Percentiles rank a stretch among this genome's conserved stretches.
phyloP scores from a whole-genome alignment of 1,140 invertebrate genomes.

The Diachasma alloeum region DNA sequence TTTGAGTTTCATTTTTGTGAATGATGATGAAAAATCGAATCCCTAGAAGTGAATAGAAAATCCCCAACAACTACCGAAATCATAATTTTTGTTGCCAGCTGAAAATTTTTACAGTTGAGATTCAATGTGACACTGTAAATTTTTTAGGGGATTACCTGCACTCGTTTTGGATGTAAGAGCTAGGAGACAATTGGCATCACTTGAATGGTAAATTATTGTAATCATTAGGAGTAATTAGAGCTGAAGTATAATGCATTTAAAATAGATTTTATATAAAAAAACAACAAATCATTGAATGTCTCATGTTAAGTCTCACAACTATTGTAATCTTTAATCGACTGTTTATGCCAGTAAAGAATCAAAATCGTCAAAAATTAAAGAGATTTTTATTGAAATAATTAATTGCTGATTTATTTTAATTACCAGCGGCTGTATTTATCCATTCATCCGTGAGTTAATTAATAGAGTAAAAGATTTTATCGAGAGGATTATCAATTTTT shows the following conservation, averaged over 20 bases:
- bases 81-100: not conserved
- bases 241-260: not conserved
- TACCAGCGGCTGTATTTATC: no score
- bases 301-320: slow-evolving; percentile 1
- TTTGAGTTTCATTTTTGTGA: not conserved
- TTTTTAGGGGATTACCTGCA: not conserved
- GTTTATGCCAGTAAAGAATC: not conserved
- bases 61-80: not conserved
- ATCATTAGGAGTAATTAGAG: not conserved
- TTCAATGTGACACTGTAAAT: not conserved
- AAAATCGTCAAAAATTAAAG: not conserved
- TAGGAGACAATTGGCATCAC: not conserved
- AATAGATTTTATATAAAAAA: slow-evolving; percentile 27
- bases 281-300: slow-evolving; percentile 7
- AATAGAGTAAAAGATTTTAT: no score
- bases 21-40: not conserved
- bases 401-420: no score
- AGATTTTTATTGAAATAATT: not conserved
- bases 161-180: not conserved
- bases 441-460: no score
- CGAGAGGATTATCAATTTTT: no score
- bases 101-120: not conserved
- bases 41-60: not conserved
- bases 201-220: not conserved
- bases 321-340: not conserved